Evolutionary conservation across 2,797 vertebrate species (phyloP), one percentile per base, ranked within the genome.

Genomic region (Phyllotis vaccarum): DNA sequence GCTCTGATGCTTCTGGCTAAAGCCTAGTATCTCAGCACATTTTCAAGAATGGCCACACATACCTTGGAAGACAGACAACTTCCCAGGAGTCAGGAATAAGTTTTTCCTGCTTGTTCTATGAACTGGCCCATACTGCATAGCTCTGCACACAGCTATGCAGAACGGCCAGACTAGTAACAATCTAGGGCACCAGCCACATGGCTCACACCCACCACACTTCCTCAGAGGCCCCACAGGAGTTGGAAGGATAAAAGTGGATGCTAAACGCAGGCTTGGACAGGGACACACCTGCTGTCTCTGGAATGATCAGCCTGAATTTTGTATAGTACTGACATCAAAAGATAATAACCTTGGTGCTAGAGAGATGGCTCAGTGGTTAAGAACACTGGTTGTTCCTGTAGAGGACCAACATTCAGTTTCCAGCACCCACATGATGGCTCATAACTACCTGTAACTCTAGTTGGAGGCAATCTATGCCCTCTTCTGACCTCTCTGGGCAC

Each of bases 201-300:
- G 13, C 11, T 62, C 11, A 60, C 16, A 68, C 19, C 64, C 0
- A 19, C 34, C 9, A 43, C 22, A 34, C 0, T 9, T 37, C 16
- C 64, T 1, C 1, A 22, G 29, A 83, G 22, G 21, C 54, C 4
- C 6, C 6, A 43, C 0, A 17, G 46, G 62, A 74, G 86, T 49
- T 83, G 85, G n/a, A 92, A 37, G 43, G 56, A 82, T 78, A 64
- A 37, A 81, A 93, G 64, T 58, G 9, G 68, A 85, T 78, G 92
- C 81, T 82, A 22, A 93, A 66, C 46, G 68, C 37, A 91, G 60
- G 85, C 46, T 62, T 49, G 68, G 52, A 74, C 5, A n/a, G 34
- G 43, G 78, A 81, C 54, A 82, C 40, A 78, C 52, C 43, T 89
- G 56, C n/a, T 81, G 37, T 91, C 80, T 90, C 34, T 49, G 31